phyloP scores from a whole-genome alignment of 2,113 vertebrate genomes.

The Pampusana beccarii region DNA sequence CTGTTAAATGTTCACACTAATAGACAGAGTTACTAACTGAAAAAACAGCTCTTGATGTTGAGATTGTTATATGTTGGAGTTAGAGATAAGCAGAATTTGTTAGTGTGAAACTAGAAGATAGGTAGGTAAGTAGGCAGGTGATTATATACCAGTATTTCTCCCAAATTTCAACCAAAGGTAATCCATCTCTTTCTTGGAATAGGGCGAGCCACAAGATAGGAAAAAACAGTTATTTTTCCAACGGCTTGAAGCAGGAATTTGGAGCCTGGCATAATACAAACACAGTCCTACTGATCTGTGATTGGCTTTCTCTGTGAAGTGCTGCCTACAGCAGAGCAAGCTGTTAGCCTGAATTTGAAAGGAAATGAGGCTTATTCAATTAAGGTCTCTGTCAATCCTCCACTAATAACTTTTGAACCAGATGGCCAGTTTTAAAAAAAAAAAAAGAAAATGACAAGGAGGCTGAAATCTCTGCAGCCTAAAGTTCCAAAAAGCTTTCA shows the following conservation, averaged over 20 bases:
- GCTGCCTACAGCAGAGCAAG: slow-evolving; percentile 37
- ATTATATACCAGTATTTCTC: neutral
- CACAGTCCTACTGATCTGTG: neutral
- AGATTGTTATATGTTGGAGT: neutral
- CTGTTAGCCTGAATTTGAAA: slow-evolving; percentile 12
- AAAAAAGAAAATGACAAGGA: neutral
- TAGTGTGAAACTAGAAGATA: neutral
- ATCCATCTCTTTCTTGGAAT: neutral
- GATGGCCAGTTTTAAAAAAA: neutral
- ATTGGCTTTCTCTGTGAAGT: slow-evolving; percentile 5
- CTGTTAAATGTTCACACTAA: neutral
- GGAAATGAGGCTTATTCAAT: slow-evolving; percentile 48
- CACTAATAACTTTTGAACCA: slow-evolving; percentile 34
- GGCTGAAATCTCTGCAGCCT: neutral
- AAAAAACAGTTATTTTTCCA: neutral
- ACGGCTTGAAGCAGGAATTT: neutral
- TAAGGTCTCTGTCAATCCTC: slow-evolving; percentile 6
- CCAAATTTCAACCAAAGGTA: neutral
- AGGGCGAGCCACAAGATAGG: neutral
- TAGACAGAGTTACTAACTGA: neutral
- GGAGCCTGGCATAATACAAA: neutral
- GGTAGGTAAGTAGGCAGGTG: neutral
- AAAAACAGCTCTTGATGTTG: neutral
- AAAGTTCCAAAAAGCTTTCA: neutral
- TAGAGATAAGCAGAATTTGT: neutral